These are phyloP conservation scores for Tetragonisca angustula DNA, from an alignment of 2,888 invertebrate genomes.

Conservation along the genomic window DNA sequence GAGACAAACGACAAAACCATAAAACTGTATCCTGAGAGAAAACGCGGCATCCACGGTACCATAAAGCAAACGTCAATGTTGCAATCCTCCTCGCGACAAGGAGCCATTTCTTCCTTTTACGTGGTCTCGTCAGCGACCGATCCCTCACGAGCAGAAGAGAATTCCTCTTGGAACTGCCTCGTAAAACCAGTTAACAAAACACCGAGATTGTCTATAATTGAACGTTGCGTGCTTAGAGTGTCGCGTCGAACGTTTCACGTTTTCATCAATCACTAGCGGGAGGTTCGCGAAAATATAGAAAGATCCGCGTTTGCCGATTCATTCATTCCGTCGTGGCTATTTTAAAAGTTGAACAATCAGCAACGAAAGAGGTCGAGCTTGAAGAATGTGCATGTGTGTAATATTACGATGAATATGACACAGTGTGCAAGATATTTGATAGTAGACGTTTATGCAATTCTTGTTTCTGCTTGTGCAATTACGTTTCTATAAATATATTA, in stretches of 20 bases:
- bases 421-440: too few species aligned
- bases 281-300: too few species aligned
- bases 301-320: not conserved
- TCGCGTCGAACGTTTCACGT: too few species aligned
- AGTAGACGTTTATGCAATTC: too few species aligned
- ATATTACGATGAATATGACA: not conserved
- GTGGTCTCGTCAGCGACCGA: constrained; percentile 46
- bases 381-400: not conserved
- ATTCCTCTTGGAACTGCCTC: not conserved
- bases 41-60: constrained; percentile 12
- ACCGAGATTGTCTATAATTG: constrained; percentile 10
- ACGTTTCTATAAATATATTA: too few species aligned
- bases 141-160: not conserved
- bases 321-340: not conserved
- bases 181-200: constrained; percentile 45
- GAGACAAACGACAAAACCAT: constrained; percentile 27
- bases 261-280: not conserved
- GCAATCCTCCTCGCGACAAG: constrained; percentile 45
- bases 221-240: constrained; percentile 21
- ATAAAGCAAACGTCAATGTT: constrained; percentile 55
- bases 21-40: constrained; percentile 40
- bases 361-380: not conserved
- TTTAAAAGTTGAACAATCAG: not conserved
- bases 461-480: too few species aligned
- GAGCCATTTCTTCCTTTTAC: constrained; percentile 50